Conservation (phyloP, 1,140 invertebrate species). For the Pogonomyrmex barbatus region DNA sequence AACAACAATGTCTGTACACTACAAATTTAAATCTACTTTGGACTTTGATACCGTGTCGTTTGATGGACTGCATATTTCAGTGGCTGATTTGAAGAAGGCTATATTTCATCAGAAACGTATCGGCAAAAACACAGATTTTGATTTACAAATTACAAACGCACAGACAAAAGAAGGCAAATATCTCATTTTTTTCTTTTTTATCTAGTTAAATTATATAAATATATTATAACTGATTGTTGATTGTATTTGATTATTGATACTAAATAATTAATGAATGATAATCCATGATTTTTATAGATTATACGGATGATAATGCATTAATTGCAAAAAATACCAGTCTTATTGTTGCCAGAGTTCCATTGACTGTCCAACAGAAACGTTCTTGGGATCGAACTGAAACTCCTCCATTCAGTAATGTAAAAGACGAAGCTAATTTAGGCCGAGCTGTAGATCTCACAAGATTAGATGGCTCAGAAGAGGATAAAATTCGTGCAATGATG, state of each 20-base stretch:
- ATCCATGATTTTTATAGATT: conserved; percentile 88
- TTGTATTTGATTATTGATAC: conserved; percentile 23
- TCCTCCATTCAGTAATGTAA: conserved; percentile 84
- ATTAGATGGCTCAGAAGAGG: conserved; percentile 97
- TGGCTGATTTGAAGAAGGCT: conserved; percentile 96
- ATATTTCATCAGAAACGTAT: conserved; percentile 98
- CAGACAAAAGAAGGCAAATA: conserved; percentile 97
- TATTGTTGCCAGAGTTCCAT: conserved; percentile 96
- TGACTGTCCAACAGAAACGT: conserved; percentile 92
- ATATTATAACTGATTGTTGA: conserved; percentile 25
- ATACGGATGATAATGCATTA: conserved; percentile 94
- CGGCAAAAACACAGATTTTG: conserved; percentile 97
- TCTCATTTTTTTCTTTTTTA: conserved; percentile 28
- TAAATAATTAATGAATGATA: background rate
- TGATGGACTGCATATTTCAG: conserved; percentile 98
- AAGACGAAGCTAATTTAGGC: conserved; percentile 87
- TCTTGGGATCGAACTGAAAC: conserved; percentile 88
- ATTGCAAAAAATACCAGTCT: conserved; percentile 99
- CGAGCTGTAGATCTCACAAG: conserved; percentile 94
- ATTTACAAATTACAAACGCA: conserved; percentile 98
- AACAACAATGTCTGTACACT: conserved; percentile 96
- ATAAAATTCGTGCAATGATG: conserved; percentile 99
- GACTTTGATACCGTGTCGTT: conserved; percentile 98
- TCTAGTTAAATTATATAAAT: conserved; percentile 31
- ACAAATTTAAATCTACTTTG: conserved; percentile 98